phyloP scores from a whole-genome alignment of 2,888 invertebrate species.

The Mesoligia furuncula region DNA sequence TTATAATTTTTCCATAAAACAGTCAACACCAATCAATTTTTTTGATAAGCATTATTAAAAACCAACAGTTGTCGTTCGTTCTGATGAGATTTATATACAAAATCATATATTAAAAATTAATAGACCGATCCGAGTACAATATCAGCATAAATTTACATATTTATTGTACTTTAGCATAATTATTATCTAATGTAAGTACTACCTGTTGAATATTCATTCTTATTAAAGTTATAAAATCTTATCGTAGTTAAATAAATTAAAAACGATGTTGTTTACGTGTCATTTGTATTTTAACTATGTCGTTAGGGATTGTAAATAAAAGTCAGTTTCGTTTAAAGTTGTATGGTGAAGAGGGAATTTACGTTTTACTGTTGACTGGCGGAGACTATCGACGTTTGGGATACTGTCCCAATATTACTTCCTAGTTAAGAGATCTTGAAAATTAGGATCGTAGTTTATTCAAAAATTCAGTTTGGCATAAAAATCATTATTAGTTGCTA shows the following conservation, averaged over 20 bases:
- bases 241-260: constrained; percentile 52
- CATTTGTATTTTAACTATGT: constrained; percentile 32
- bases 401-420: no score
- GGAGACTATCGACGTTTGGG: no score
- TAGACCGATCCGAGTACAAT: constrained; percentile 67
- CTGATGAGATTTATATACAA: constrained; percentile 57
- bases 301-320: constrained; percentile 33
- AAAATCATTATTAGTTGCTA: background rate
- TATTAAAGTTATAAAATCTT: constrained; percentile 53
- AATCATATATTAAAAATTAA: constrained; percentile 69
- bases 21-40: constrained; percentile 54
- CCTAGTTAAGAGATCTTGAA: background rate
- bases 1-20: constrained; percentile 53
- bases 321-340: constrained; percentile 15
- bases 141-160: constrained; percentile 81
- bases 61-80: constrained; percentile 53
- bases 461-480: background rate
- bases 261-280: constrained; percentile 47
- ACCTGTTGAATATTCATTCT: constrained; percentile 68
- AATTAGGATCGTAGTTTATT: background rate
- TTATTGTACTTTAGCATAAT: constrained; percentile 76
- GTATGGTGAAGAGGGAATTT: background rate
- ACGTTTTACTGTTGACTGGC: background rate
- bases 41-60: constrained; percentile 52
- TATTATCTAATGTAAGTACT: constrained; percentile 68